Percentiles rank a stretch among this genome's conserved stretches.
Evolutionary conservation across 2,113 vertebrate genomes (phyloP).

Genomic region (Paradoxurus hermaphroditus): DNA sequence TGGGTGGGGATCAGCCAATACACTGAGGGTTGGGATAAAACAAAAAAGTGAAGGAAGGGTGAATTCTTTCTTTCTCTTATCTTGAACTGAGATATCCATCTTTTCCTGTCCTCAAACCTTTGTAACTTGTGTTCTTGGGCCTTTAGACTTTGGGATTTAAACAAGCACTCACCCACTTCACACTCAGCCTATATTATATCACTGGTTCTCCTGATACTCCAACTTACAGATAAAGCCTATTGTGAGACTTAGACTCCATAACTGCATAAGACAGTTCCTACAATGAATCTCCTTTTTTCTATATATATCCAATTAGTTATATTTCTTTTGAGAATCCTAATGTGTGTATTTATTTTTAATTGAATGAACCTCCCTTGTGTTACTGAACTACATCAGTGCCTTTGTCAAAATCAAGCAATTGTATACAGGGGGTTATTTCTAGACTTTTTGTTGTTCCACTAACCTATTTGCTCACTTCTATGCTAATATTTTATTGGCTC

Average conservation of each 20-base stretch:
- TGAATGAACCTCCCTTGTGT: background rate
- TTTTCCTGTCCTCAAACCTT: background rate
- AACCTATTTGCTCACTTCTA: background rate
- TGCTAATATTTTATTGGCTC: background rate
- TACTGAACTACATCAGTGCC: background rate
- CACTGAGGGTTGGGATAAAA: background rate
- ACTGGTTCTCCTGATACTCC: background rate
- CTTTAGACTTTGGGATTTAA: background rate
- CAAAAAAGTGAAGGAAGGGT: background rate
- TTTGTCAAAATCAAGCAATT: background rate
- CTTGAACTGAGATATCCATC: background rate
- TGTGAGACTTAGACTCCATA: background rate
- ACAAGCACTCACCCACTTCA: background rate
- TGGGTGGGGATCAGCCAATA: background rate
- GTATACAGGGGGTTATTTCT: background rate
- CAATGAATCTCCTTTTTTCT: background rate
- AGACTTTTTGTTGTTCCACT: background rate
- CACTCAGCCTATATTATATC: background rate
- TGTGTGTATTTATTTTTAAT: background rate
- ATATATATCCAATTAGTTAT: background rate
- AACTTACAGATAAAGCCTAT: background rate
- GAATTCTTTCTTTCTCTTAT: background rate
- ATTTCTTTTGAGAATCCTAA: background rate
- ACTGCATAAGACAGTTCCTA: background rate
- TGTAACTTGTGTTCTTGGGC: background rate